Base-by-base conservation (phyloP, 2,797 vertebrate genomes). In the Malurus splendens region DNA sequence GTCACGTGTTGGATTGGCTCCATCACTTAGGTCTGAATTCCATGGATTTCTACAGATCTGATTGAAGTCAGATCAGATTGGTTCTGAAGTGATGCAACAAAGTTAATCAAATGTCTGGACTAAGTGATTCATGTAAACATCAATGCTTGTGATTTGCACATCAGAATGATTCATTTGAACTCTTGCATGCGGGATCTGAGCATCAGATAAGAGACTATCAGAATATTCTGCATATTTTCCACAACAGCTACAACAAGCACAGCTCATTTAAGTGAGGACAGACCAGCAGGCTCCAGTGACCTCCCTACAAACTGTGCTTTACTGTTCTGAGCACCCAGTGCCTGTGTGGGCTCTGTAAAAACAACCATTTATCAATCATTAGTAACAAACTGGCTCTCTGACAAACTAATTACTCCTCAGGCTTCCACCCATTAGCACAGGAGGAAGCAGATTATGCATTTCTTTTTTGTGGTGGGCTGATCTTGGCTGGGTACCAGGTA, bases 301-400 rank as follows among this genome's bases (percentile, higher is more conserved):
- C 79, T 52, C 79, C 61, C 59, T 47, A 13, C 76, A 72, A 56
- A 70, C 76, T 56, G 55, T 38, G 56, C 64, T 80, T 81, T 60
- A 36, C 61, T 74, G 32, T 45, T 74, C 33, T 66, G 67, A 32
- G 74, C 68, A 32, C 48, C 48, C 86, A 50, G 27, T 55, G 57
- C 10, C 50, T 67, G 75, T 62, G 75, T 68, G 67, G 72, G 77
- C 91, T 71, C 41, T 14, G 50, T 32, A 80, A 82, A 78, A 90
- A 77, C 90, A 86, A 55, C 76, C 55, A 72, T 82, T 86, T 82
- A 89, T 32, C 86, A 89, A 93, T 82, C 78, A 86, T 87, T 93
- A 89, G 56, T 38, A 71, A 92, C 92, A n/a, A 50, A 84, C 92
- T 82, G 86, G 86, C 78, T 77, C 72, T 11, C 14, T 71, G 90